These are phyloP conservation scores for Steatocranus sp. DNA, from an alignment of 2,797 vertebrate species.

Conservation along the genomic window DNA sequence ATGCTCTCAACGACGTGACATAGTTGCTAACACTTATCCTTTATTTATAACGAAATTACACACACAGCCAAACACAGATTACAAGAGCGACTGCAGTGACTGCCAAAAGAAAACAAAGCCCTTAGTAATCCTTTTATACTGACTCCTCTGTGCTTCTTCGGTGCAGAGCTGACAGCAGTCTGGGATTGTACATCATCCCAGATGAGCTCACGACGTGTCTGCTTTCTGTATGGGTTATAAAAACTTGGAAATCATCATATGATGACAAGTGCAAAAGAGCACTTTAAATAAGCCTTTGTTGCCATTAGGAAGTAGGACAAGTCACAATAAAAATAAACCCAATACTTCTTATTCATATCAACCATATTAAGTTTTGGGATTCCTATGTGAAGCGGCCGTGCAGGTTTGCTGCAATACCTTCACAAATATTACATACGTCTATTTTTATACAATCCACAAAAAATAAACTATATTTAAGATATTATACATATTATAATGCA, in stretches of 20 bases:
- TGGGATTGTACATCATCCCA: constrained; percentile 25
- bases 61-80: constrained; percentile 53
- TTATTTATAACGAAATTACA: constrained; percentile 40
- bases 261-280: constrained; percentile 22
- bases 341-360: neutral
- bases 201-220: constrained; percentile 28
- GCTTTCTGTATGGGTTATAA: constrained; percentile 5
- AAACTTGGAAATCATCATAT: constrained; percentile 9
- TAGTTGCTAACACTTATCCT: neutral
- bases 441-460: neutral
- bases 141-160: constrained; percentile 23
- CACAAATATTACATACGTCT: neutral
- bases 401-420: neutral
- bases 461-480: neutral
- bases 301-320: constrained; percentile 17
- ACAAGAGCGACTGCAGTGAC: constrained; percentile 37
- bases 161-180: constrained; percentile 35
- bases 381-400: neutral
- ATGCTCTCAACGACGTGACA: constrained; percentile 1
- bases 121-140: constrained; percentile 53
- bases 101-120: constrained; percentile 63
- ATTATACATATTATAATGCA: neutral
- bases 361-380: neutral
- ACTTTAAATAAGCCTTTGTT: constrained; percentile 25
- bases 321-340: neutral